Percentiles rank a stretch among this genome's conserved stretches.
These are phyloP conservation scores for Threskiornis aethiopicus DNA, from an alignment of 2,797 vertebrate species.

Conservation along the genomic window DNA sequence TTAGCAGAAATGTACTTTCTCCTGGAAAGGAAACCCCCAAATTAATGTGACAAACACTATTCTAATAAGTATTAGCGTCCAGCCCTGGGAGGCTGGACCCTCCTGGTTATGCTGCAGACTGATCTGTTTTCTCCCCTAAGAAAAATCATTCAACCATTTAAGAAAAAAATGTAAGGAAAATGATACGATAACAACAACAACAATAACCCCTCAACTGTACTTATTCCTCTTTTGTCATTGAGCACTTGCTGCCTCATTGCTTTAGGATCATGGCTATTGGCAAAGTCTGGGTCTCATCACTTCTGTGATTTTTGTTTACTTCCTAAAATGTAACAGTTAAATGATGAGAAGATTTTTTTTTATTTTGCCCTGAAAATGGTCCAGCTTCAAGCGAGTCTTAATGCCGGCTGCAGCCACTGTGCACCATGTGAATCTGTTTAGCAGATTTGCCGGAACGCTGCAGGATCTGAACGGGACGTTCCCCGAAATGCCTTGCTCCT, in stretches of 20 bases:
- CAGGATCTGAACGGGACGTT: background rate
- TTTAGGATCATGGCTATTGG: background rate
- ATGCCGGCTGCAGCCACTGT: background rate
- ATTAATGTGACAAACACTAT: background rate
- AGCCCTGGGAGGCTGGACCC: background rate
- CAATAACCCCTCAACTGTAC: background rate
- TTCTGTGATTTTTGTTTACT: background rate
- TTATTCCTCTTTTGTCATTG: background rate
- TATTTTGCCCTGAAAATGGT: background rate
- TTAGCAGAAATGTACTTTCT: background rate
- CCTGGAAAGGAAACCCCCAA: background rate
- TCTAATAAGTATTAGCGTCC: background rate
- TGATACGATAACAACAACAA: background rate
- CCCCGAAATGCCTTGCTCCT: background rate
- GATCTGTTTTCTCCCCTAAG: background rate
- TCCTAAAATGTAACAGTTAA: background rate
- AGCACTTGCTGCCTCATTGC: background rate
- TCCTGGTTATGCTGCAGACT: background rate
- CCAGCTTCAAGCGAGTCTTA: background rate
- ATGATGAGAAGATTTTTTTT: background rate
- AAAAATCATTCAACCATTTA: background rate
- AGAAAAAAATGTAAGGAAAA: background rate
- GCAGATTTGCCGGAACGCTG: rapidly evolving
- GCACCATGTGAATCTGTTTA: background rate
- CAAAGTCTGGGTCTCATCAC: background rate